Evolutionary conservation across 2,888 invertebrate genomes (phyloP).

Genomic region (Panopea generosa): DNA sequence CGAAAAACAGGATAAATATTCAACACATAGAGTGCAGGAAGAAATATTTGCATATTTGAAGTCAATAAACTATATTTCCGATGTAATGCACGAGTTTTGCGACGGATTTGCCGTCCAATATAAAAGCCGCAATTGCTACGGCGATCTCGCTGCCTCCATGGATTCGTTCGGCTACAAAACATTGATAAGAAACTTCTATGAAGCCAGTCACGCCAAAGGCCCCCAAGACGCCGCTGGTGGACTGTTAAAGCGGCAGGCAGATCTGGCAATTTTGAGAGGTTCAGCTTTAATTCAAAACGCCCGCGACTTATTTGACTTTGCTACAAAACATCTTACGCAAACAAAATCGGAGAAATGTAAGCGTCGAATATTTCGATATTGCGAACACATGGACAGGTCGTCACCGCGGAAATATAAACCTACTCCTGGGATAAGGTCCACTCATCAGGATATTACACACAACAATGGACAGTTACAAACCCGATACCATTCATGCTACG

Average conservation of each 20-base stretch:
- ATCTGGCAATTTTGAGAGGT: constrained; percentile 39
- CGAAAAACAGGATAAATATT: constrained; percentile 37
- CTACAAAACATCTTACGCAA: constrained; percentile 5
- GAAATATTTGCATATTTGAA: constrained; percentile 36
- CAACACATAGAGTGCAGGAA: constrained; percentile 35
- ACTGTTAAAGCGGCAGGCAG: constrained; percentile 41
- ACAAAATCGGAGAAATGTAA: constrained; percentile 31
- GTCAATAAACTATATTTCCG: constrained; percentile 1
- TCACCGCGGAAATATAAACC: neutral
- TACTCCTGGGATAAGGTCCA: constrained; percentile 6
- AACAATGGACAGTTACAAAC: neutral
- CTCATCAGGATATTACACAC: constrained; percentile 1
- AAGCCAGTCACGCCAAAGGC: constrained; percentile 41
- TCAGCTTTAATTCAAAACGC: constrained; percentile 34
- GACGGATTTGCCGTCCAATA: constrained; percentile 44
- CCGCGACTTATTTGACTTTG: constrained; percentile 36
- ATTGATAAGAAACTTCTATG: constrained; percentile 33
- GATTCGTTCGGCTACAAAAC: constrained; percentile 19
- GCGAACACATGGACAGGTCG: constrained; percentile 10
- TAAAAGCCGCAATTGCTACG: constrained; percentile 48
- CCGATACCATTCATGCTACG: constrained; percentile 1
- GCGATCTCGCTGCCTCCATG: neutral
- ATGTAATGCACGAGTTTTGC: constrained; percentile 44
- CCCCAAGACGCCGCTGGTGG: constrained; percentile 52
- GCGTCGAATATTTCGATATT: constrained; percentile 37